Evolutionary conservation across 2,113 vertebrate genomes (phyloP).

Genomic region (Falcunculus frontatus): DNA sequence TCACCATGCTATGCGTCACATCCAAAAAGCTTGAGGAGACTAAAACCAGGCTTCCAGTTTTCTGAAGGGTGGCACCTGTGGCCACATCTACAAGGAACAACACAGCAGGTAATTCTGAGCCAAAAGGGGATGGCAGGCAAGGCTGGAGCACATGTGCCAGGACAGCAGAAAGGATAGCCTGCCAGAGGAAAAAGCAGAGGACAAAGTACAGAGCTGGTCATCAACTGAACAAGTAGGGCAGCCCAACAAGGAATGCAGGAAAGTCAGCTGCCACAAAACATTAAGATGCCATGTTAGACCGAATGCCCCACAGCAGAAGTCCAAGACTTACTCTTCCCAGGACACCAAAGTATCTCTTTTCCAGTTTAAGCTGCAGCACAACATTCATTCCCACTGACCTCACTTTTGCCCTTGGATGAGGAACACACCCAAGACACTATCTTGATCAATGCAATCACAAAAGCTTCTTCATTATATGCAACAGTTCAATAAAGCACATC

Average conservation of each 20-base stretch:
- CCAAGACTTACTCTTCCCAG: not conserved
- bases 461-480: not conserved
- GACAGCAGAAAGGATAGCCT: not conserved
- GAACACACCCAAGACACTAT: not conserved
- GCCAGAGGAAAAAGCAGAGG: not conserved
- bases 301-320: not conserved
- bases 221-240: not conserved
- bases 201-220: not conserved
- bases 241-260: not conserved
- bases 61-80: not conserved
- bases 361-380: not conserved
- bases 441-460: conserved; percentile 8
- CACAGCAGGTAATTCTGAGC: not conserved
- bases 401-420: not conserved
- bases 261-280: not conserved
- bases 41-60: not conserved
- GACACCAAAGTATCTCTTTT: not conserved
- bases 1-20: not conserved
- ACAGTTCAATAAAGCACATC: not conserved
- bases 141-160: not conserved
- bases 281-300: not conserved
- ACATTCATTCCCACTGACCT: conserved; percentile 6
- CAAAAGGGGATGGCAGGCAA: not conserved
- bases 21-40: not conserved
- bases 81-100: not conserved